A percentile compares a stretch with the other conserved stretches of the same genome.
Evolutionary conservation across 2,888 invertebrate species (phyloP).

Genomic region (Dryomyza anilis): DNA sequence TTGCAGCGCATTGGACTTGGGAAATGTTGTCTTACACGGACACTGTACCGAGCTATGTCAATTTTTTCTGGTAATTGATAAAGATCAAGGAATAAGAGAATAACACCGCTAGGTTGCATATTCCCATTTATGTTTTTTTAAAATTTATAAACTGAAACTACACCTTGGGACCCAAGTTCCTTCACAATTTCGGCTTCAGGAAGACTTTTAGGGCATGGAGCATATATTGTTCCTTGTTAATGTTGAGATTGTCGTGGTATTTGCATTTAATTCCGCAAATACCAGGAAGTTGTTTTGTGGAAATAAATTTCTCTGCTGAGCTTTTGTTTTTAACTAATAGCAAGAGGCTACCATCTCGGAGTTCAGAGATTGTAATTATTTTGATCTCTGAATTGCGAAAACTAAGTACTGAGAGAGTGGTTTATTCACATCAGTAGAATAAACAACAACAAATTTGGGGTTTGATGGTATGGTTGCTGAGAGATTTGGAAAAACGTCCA

Average conservation of each 20-base stretch:
- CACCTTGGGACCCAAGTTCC: conserved; percentile 27
- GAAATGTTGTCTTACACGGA: conserved; percentile 25
- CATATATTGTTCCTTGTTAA: conserved; percentile 23
- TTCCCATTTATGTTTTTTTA: background rate
- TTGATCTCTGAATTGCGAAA: too few species aligned
- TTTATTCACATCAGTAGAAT: too few species aligned
- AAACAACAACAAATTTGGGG: too few species aligned
- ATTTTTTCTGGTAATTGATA: conserved; percentile 21
- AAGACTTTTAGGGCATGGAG: conserved; percentile 27
- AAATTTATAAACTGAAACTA: too few species aligned
- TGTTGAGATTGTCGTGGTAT: conserved; percentile 19
- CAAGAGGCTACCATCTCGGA: conserved; percentile 13
- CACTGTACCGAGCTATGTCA: conserved; percentile 27
- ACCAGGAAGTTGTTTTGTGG: conserved; percentile 7
- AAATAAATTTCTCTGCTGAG: conserved; percentile 20
- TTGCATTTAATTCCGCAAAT: conserved; percentile 21
- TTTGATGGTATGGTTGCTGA: too few species aligned
- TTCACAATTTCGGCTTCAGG: conserved; percentile 27
- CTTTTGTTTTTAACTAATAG: conserved; percentile 14
- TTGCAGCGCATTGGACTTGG: conserved; percentile 34
- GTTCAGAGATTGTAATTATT: too few species aligned
- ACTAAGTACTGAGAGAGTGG: too few species aligned
- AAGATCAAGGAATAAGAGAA: conserved; percentile 10
- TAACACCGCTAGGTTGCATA: background rate
- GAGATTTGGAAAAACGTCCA: too few species aligned